Conservation (phyloP, 2,888 invertebrate genomes). For the Synergus itoensis region DNA sequence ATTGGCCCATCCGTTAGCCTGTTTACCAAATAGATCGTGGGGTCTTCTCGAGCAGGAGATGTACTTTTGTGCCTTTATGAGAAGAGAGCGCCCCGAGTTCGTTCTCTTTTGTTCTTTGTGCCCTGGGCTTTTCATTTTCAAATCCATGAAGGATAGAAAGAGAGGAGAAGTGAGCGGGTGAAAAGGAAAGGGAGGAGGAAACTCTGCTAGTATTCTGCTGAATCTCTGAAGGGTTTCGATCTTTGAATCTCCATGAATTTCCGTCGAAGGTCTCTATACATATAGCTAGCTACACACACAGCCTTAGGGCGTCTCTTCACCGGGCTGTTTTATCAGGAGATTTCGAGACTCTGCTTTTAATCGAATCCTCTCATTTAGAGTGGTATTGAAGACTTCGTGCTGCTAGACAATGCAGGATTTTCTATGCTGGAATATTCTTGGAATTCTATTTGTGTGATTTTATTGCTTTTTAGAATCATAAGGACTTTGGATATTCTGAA, state of each 20-base stretch:
- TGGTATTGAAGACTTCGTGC: conserved; percentile 25
- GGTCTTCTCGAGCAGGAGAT: conserved; percentile 65
- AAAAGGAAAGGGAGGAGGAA: conserved; percentile 42
- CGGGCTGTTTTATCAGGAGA: conserved; percentile 14
- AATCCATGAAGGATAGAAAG: conserved; percentile 44
- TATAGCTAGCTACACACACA: conserved; percentile 5
- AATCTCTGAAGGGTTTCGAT: conserved; percentile 43
- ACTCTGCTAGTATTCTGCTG: conserved; percentile 34
- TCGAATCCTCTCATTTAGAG: conserved; percentile 40
- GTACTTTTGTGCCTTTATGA: conserved; percentile 74
- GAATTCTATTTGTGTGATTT: not conserved
- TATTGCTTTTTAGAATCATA: not conserved
- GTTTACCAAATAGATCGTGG: conserved; percentile 73
- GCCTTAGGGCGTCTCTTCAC: conserved; percentile 14
- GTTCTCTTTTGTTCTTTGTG: conserved; percentile 68
- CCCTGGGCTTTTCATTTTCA: conserved; percentile 59
- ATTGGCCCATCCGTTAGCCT: conserved; percentile 57
- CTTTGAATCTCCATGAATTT: conserved; percentile 37
- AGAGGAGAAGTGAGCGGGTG: conserved; percentile 42
- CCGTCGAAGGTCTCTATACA: conserved; percentile 8
- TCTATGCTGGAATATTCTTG: not conserved
- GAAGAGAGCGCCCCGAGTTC: conserved; percentile 64
- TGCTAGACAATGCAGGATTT: conserved; percentile 1
- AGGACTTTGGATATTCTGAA: not conserved
- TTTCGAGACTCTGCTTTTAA: conserved; percentile 25